These are phyloP conservation scores for Oscheius myriophilus DNA, from an alignment of 2,888 invertebrate genomes.

Conservation along the genomic window DNA sequence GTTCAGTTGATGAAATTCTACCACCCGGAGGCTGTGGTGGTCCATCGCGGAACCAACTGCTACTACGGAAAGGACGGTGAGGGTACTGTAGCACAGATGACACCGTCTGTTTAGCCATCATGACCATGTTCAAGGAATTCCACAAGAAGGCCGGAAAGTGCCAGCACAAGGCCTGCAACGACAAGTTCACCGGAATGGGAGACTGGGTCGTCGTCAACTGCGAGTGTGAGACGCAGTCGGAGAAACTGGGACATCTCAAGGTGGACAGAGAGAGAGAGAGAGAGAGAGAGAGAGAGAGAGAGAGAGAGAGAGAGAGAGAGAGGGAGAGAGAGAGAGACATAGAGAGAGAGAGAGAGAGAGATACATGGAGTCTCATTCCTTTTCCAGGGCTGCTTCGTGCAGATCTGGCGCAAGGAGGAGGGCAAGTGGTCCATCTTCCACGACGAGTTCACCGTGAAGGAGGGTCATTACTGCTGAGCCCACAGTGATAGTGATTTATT, in stretches of 20 bases:
- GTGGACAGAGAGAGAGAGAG: constrained; percentile 3
- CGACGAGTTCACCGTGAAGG: constrained; percentile 31
- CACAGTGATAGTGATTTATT: constrained; percentile 1
- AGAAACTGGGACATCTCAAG: constrained; percentile 35
- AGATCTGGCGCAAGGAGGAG: constrained; percentile 38
- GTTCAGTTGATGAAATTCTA: constrained; percentile 27
- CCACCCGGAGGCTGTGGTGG: constrained; percentile 33
- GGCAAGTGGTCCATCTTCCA: constrained; percentile 35
- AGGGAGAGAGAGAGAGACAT: constrained; percentile 34
- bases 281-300: constrained; percentile 7
- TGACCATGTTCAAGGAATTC: constrained; percentile 28
- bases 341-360: constrained; percentile 16
- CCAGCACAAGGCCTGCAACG: constrained; percentile 16
- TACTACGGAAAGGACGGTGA: constrained; percentile 3
- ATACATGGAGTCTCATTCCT: too few species aligned
- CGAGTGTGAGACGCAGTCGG: constrained; percentile 35
- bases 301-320: constrained; percentile 33
- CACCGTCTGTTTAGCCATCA: constrained; percentile 23
- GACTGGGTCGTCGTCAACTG: constrained; percentile 35
- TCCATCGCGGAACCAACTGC: constrained; percentile 11
- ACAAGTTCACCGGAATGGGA: constrained; percentile 33
- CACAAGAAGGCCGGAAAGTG: constrained; percentile 29
- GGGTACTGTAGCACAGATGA: not conserved
- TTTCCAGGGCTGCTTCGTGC: constrained; percentile 26
- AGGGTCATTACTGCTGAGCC: constrained; percentile 11